phyloP scores from a whole-genome alignment of 2,888 invertebrate genomes.

The Cactoblastis cactorum region DNA sequence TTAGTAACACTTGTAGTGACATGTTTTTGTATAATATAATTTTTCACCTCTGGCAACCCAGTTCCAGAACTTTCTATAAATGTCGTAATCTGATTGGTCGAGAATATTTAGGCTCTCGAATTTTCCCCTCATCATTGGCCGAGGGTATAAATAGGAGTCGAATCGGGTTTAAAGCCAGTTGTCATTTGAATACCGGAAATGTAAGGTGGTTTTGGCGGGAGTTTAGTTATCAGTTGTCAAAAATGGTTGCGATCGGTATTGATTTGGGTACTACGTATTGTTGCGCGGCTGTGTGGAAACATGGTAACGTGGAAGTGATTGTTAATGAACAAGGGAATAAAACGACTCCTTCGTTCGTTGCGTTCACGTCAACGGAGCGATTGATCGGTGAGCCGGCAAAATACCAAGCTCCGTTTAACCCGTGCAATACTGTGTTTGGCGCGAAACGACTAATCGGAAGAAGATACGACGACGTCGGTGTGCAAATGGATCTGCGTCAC shows the following conservation, averaged over 20 bases:
- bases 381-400: constrained; percentile 57
- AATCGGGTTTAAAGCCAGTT: constrained; percentile 34
- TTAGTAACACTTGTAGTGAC: background rate
- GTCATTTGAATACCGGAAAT: constrained; percentile 19
- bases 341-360: constrained; percentile 56
- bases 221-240: constrained; percentile 13
- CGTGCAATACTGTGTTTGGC: constrained; percentile 54
- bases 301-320: constrained; percentile 52
- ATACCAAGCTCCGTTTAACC: constrained; percentile 49
- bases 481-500: constrained; percentile 52
- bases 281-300: constrained; percentile 57
- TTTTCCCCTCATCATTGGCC: constrained; percentile 45
- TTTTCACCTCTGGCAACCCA: constrained; percentile 36
- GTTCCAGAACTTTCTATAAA: constrained; percentile 41
- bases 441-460: constrained; percentile 56
- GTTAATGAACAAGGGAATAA: constrained; percentile 52
- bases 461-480: constrained; percentile 47
- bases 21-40: background rate
- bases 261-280: constrained; percentile 60
- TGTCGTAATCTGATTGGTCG: constrained; percentile 43
- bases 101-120: constrained; percentile 34
- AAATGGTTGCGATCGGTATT: constrained; percentile 59
- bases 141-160: constrained; percentile 43
- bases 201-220: background rate
- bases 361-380: constrained; percentile 48